Evolutionary conservation across 2,888 invertebrate genomes (phyloP).

Genomic region (Drosophila buzzatii): DNA sequence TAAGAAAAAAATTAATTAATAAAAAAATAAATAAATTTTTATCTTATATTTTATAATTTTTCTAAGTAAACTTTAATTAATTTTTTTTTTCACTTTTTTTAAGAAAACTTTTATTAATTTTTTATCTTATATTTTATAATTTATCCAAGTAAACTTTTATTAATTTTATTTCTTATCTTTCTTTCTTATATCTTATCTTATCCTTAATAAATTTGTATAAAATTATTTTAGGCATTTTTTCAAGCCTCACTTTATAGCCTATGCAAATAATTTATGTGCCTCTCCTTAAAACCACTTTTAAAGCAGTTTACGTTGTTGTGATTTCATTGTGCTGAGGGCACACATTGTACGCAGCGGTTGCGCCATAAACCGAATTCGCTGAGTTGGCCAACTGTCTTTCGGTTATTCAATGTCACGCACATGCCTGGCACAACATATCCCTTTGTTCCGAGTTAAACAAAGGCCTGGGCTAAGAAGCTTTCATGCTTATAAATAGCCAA

Average conservation of each 20-base stretch:
- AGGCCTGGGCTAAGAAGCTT: constrained; percentile 19
- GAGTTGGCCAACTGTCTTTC: constrained; percentile 37
- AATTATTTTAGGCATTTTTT: not conserved
- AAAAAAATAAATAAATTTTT: too few relatives aligned
- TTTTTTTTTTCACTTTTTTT: too few relatives aligned
- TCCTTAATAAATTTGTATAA: not conserved
- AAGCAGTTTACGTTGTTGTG: constrained; percentile 17
- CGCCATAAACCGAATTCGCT: constrained; percentile 49
- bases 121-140: too few relatives aligned
- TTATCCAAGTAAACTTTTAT: too few relatives aligned
- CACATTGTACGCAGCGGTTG: constrained; percentile 29
- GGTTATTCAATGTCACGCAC: constrained; percentile 50
- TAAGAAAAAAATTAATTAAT: too few relatives aligned
- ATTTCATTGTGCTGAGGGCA: constrained; percentile 33
- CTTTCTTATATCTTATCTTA: not conserved
- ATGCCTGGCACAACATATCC: constrained; percentile 28
- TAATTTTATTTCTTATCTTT: too few relatives aligned
- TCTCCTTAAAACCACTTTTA: not conserved
- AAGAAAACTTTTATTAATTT: too few relatives aligned
- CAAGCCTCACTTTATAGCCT: not conserved
- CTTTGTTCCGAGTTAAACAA: constrained; percentile 3
- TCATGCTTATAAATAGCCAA: constrained; percentile 49
- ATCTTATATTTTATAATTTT: too few relatives aligned
- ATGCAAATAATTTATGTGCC: constrained; percentile 1
- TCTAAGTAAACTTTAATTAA: too few relatives aligned